Base-by-base conservation (phyloP, 2,888 invertebrate genomes). In the Sturmia bella region DNA sequence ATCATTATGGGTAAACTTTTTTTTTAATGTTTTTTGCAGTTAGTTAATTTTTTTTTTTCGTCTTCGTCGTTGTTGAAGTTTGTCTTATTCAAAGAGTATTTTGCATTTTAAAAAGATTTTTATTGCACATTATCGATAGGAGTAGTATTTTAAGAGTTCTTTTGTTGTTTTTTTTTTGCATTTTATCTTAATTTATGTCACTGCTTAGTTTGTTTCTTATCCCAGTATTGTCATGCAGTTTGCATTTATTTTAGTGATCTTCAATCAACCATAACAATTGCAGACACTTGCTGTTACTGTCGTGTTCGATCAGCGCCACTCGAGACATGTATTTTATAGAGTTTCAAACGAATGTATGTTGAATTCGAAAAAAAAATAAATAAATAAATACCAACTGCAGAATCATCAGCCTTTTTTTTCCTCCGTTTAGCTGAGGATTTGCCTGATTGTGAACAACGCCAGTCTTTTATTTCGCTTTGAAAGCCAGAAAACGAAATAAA, bases 231-330 rank as follows among this genome's bases (percentile, higher is more conserved):
- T 80, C 80, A 80, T 80, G 63, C 27, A 61, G 61, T 73, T 84
- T 70, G 41, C 52, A 61, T 78, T 72, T 84, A 75, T 83, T 84
- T 80, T 79, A 85, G 84, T 84, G 85, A 85, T 87, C 84, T 85
- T 85, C 88, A 85, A 86, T 87, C 85, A 86, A 87, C 86, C 86
- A 84, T 84, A 87, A 85, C 87, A 86, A 86, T 85, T 85, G 74
- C 85, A 86, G 85, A 86, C 86, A 85, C 85, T 84, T 85, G 84
- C 85, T 85, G 85, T 80, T 82, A 70, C 64, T 78, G 82, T 82
- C 82, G 82, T 82, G 82, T 82, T 78, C 83, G 83, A 84, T 81
- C 83, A 84, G 83, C 83, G 84, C 83, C 84, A 83, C 78, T 78
- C 78, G 59, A 78, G 66, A 54, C 78, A 73, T 79, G 78, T 32